These are phyloP conservation scores for Holothuria scabra DNA, from an alignment of 53 echinoderm and acorn worm genomes.

Conservation along the genomic window DNA sequence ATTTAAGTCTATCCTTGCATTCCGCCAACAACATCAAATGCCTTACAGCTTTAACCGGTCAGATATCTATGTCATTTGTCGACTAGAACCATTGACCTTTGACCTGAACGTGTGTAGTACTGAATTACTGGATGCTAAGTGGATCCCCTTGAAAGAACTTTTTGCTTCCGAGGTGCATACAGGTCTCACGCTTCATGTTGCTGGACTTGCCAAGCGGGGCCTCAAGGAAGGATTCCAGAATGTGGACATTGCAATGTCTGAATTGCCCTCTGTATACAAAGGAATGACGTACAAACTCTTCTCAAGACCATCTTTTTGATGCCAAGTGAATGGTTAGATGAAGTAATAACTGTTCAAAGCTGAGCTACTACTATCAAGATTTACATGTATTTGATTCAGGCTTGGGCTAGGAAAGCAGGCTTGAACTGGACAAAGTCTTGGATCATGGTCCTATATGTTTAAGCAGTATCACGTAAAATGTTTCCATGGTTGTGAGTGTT, in stretches of 20 bases:
- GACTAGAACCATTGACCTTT: conserved; percentile 88
- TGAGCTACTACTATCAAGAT: no score
- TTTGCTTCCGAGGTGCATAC: conserved; percentile 58
- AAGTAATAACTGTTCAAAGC: not conserved
- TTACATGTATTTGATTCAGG: no score
- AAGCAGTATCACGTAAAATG: no score
- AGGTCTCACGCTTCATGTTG: conserved; percentile 69
- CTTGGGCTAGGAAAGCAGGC: no score
- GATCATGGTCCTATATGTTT: no score
- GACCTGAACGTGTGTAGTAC: conserved; percentile 83
- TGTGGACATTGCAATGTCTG: conserved; percentile 78
- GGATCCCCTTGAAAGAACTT: conserved; percentile 81
- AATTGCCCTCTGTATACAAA: conserved; percentile 89
- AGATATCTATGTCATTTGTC: conserved; percentile 94
- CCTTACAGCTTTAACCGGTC: conserved; percentile 90
- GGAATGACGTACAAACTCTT: conserved; percentile 80
- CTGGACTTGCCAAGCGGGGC: conserved; percentile 65
- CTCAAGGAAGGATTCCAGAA: conserved; percentile 70
- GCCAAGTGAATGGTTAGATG: not conserved
- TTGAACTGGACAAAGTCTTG: no score
- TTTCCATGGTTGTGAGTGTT: no score
- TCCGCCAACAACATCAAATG: conserved; percentile 90
- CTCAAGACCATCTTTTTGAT: conserved; percentile 58
- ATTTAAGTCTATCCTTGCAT: conserved; percentile 85
- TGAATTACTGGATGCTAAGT: conserved; percentile 81